Evolutionary conservation across 2,888 invertebrate genomes (phyloP).

Genomic region (Macaria notata): DNA sequence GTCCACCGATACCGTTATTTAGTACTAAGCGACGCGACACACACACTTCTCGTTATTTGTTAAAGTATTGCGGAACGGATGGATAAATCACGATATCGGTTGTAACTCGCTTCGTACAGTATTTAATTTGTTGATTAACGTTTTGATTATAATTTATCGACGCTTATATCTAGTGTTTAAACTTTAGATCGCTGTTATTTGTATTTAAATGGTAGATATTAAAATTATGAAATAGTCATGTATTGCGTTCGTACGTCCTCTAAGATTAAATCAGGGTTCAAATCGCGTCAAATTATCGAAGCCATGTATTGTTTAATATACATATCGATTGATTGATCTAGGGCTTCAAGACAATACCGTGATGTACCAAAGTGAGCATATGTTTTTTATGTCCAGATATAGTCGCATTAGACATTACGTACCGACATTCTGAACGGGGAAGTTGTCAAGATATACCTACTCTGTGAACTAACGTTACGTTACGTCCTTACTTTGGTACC

Average conservation of each 20-base stretch:
- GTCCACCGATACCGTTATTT: slow-evolving; percentile 4
- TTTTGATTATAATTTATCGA: slow-evolving; percentile 45
- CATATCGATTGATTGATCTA: slow-evolving; percentile 6
- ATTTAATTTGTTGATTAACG: slow-evolving; percentile 44
- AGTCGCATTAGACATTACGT: neutral
- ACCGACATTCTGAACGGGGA: neutral
- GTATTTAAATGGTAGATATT: slow-evolving; percentile 43
- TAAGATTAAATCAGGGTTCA: slow-evolving; percentile 25
- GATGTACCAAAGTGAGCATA: neutral
- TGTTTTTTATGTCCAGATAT: neutral
- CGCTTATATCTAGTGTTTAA: slow-evolving; percentile 47
- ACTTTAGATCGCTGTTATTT: slow-evolving; percentile 48
- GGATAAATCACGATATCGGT: slow-evolving; percentile 24
- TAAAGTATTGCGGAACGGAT: slow-evolving; percentile 18
- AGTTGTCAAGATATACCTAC: too few relatives aligned
- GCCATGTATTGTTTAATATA: slow-evolving; percentile 5
- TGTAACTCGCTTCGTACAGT: slow-evolving; percentile 45
- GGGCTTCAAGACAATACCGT: slow-evolving; percentile 3
- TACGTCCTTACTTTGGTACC: too few relatives aligned
- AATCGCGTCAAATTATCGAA: slow-evolving; percentile 7
- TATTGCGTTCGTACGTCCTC: slow-evolving; percentile 33
- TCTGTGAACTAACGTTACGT: too few relatives aligned
- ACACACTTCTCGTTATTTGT: slow-evolving; percentile 25
- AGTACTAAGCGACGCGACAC: slow-evolving; percentile 8
- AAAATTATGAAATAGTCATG: slow-evolving; percentile 35